phyloP scores from a whole-genome alignment of 2,888 invertebrate genomes.

The Dilophus febrilis region DNA sequence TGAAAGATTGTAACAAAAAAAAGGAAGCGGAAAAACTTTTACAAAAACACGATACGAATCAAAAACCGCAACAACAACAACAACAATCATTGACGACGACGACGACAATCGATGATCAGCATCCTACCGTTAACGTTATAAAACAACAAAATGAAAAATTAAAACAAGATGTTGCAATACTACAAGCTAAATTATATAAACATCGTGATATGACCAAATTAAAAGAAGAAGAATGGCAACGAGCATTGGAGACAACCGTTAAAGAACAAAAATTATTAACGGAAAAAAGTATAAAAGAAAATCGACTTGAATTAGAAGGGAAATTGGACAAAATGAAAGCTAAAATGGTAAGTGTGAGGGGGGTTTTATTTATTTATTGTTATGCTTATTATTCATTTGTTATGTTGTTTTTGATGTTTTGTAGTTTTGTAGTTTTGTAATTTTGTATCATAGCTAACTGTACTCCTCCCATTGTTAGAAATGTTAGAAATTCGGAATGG shows the following conservation, averaged over 20 bases:
- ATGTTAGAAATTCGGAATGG: too few relatives aligned
- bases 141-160: slow-evolving; percentile 12
- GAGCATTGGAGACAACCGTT: slow-evolving; percentile 12
- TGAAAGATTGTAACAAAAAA: not conserved
- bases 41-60: not conserved
- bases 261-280: slow-evolving; percentile 13
- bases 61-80: slow-evolving; percentile 2
- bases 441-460: too few relatives aligned
- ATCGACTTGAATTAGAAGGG: slow-evolving; percentile 45
- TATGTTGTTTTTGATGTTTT: too few relatives aligned
- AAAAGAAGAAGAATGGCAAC: slow-evolving; percentile 12
- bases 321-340: slow-evolving; percentile 64
- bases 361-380: not conserved
- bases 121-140: not conserved
- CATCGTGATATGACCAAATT: slow-evolving; percentile 13
- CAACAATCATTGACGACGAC: slow-evolving; percentile 11
- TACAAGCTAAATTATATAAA: slow-evolving; percentile 24
- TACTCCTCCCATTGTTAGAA: too few relatives aligned
- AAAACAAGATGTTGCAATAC: slow-evolving; percentile 20
- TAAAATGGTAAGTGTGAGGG: slow-evolving; percentile 50
- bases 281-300: slow-evolving; percentile 25
- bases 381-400: too few relatives aligned
- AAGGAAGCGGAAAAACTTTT: not conserved
- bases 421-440: too few relatives aligned
- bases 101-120: not conserved